These are phyloP conservation scores for Paradoxurus hermaphroditus DNA, from an alignment of 2,113 vertebrate genomes.

Conservation along the genomic window DNA sequence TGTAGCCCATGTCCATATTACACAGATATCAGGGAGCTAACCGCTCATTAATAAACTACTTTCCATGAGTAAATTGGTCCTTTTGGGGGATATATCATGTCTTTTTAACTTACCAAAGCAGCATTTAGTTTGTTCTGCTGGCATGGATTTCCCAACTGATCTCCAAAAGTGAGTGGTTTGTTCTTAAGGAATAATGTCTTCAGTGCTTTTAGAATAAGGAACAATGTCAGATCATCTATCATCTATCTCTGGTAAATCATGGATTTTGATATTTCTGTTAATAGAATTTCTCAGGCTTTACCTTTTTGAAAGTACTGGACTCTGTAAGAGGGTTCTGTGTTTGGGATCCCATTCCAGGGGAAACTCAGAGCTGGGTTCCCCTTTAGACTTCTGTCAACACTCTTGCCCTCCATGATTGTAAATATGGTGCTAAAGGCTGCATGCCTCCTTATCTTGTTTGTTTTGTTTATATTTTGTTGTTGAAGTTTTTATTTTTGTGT, in stretches of 20 bases:
- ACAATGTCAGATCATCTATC: constrained; percentile 2
- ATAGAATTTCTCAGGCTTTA: constrained; percentile 43
- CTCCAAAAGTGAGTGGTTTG: neutral
- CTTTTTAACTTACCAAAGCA: constrained; percentile 20
- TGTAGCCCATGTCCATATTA: neutral
- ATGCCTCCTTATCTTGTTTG: constrained; percentile 66
- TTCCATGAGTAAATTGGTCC: neutral
- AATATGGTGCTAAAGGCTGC: constrained; percentile 75
- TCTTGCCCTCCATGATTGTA: constrained; percentile 34
- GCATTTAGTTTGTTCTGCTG: constrained; percentile 22
- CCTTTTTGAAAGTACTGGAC: constrained; percentile 25
- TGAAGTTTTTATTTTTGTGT: constrained; percentile 29
- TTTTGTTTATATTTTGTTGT: neutral
- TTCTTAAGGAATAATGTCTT: constrained; percentile 34
- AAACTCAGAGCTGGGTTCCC: neutral
- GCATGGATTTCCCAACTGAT: constrained; percentile 1
- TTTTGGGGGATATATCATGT: neutral
- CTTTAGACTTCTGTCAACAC: neutral
- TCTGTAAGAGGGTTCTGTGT: neutral
- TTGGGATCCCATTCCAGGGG: neutral
- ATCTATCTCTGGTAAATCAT: constrained; percentile 35
- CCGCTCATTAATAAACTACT: constrained; percentile 14
- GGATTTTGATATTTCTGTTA: constrained; percentile 39
- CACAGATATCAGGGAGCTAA: neutral
- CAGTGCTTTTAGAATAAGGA: constrained; percentile 41